Base-by-base conservation (phyloP, 2,888 invertebrate species). In the Tenthredo mesomela region DNA sequence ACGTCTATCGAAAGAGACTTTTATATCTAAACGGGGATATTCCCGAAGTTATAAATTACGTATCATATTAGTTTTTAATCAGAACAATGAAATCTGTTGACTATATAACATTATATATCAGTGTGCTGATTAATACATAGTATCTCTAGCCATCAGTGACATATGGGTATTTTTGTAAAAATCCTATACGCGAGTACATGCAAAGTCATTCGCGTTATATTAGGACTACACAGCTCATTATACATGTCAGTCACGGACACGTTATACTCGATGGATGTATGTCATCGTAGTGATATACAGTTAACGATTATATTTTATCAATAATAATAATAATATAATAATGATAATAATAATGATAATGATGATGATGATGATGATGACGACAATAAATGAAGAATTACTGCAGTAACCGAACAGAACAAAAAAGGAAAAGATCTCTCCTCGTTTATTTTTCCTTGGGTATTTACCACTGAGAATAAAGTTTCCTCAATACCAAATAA, bases 401-500 rank as follows among this genome's bases (percentile, higher is more conserved):
- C n/a, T n/a, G n/a, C 61, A 9, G 12, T 9, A 10, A 61, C 2
- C 25, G 61, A 10, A 61, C 21, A 25, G 12, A 61, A 25, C 1
- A 61, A 25, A 21, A 61, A 21, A 61, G 9, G 21, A 50, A n/a
- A 61, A 61, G 0, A 25, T 7, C 21, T 61, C 12, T 25, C 2
- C 61, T 54, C 18, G 6, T 54, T 54, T 54, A 61, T 61, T 61
- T 61, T 61, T 61, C 61, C 61, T 61, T 25, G 61, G 61, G 61
- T 61, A 61, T 61, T 61, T 61, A 61, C 61, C 61, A 61, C 21
- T 61, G 54, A 54, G 18, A 2, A 54, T 54, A 50, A 61, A 21
- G 2, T 61, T 61, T 61, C 61, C 25, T 61, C 21, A 25, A 12
- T 10, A 25, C 25, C 25, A 2, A 61, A 61, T n/a, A n/a, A 61